Evolutionary conservation across 2,888 invertebrate genomes (phyloP).

Genomic region (Rhingia campestris): DNA sequence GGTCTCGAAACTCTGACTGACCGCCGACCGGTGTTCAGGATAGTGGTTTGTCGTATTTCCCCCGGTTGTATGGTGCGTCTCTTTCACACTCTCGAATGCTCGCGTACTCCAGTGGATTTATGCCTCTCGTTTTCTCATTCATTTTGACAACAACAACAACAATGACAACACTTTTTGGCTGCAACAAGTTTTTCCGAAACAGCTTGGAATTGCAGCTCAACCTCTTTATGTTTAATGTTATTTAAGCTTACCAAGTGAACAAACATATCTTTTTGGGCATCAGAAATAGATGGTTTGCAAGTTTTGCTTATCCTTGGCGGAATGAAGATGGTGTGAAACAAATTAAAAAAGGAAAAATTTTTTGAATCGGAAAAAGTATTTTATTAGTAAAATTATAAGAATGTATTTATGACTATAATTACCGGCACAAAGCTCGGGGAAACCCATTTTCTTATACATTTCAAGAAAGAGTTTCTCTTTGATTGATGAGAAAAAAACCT

Average conservation of each 20-base stretch:
- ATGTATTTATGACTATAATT: not conserved
- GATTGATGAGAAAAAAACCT: not conserved
- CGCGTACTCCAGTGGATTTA: too few species aligned
- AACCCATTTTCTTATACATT: not conserved
- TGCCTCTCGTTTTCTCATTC: too few species aligned
- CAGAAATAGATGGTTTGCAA: conserved; percentile 23
- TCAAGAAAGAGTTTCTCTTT: conserved; percentile 7
- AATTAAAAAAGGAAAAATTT: conserved; percentile 1
- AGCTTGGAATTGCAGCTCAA: conserved; percentile 14
- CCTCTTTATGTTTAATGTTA: conserved; percentile 38
- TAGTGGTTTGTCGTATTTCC: too few species aligned
- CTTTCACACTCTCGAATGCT: too few species aligned
- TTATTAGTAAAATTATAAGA: not conserved
- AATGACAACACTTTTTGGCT: conserved; percentile 39
- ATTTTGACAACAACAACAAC: too few species aligned
- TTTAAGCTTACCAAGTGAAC: conserved; percentile 16
- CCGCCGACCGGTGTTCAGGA: too few species aligned
- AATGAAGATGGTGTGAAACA: conserved; percentile 7
- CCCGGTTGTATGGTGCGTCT: too few species aligned
- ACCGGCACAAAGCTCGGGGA: not conserved
- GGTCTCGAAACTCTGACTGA: too few species aligned
- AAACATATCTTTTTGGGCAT: conserved; percentile 31
- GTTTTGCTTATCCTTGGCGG: conserved; percentile 20
- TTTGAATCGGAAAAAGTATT: not conserved
- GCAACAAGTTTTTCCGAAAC: conserved; percentile 21